phyloP scores from a whole-genome alignment of 2,113 vertebrate genomes.

The Ciconia stormi region DNA sequence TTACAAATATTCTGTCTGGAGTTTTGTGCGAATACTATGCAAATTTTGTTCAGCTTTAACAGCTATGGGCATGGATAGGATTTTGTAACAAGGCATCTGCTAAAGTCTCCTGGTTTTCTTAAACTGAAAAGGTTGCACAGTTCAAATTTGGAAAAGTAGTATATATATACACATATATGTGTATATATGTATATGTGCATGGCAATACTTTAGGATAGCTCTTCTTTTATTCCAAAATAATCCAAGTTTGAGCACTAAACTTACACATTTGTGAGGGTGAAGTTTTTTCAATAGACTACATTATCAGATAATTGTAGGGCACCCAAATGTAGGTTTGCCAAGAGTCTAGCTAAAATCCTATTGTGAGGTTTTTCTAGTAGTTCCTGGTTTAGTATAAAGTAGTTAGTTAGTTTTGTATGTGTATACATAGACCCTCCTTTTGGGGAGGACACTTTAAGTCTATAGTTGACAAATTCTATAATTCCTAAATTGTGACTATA shows the following conservation, averaged over 20 bases:
- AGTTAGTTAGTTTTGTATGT: neutral
- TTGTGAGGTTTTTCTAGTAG: neutral
- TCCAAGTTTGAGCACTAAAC: neutral
- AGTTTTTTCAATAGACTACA: neutral
- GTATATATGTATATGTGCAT: neutral
- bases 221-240: neutral
- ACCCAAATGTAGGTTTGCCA: neutral
- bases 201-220: neutral
- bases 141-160: neutral
- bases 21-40: slow-evolving; percentile 12
- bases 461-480: neutral
- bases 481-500: neutral
- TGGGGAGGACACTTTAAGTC: neutral
- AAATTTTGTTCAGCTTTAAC: slow-evolving; percentile 49
- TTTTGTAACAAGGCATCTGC: slow-evolving; percentile 3
- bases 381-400: neutral
- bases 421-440: neutral
- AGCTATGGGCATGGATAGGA: neutral
- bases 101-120: neutral
- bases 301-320: neutral
- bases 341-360: neutral
- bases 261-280: neutral
- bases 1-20: slow-evolving; percentile 56
- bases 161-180: neutral
- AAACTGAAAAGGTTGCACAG: neutral